Percentiles rank a stretch among this genome's conserved stretches.
These are phyloP conservation scores for Percina caprodes DNA, from an alignment of 2,113 vertebrate species.

Conservation along the genomic window DNA sequence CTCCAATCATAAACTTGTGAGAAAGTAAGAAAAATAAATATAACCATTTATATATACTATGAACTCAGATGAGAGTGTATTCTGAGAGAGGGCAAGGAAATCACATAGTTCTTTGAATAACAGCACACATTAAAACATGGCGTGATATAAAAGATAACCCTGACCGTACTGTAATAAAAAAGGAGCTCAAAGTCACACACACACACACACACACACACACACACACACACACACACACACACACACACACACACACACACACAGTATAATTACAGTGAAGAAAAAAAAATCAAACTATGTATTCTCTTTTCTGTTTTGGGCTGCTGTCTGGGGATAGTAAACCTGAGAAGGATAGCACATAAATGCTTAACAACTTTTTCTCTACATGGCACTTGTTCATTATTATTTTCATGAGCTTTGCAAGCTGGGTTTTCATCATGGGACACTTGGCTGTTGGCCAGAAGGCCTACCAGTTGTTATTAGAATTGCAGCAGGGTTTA, in stretches of 20 bases:
- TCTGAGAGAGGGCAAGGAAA: not conserved
- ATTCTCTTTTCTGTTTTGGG: not conserved
- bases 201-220: not conserved
- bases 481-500: constrained; percentile 11
- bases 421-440: constrained; percentile 7
- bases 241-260: not conserved
- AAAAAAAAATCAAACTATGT: no score
- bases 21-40: not conserved
- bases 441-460: constrained; percentile 13
- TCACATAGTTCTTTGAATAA: not conserved
- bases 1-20: not conserved
- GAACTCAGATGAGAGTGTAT: not conserved
- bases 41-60: not conserved
- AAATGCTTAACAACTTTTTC: constrained; percentile 11
- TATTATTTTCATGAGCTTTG: constrained; percentile 18
- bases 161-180: not conserved
- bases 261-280: not conserved
- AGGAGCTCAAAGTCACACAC: constrained; percentile 13
- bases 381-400: constrained; percentile 17
- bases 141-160: constrained; percentile 3
- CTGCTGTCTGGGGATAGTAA: not conserved
- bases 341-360: not conserved
- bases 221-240: no score
- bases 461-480: not conserved
- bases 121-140: not conserved